These are phyloP conservation scores for Leucoptera coffeella DNA, from an alignment of 2,888 invertebrate genomes.

Conservation along the genomic window DNA sequence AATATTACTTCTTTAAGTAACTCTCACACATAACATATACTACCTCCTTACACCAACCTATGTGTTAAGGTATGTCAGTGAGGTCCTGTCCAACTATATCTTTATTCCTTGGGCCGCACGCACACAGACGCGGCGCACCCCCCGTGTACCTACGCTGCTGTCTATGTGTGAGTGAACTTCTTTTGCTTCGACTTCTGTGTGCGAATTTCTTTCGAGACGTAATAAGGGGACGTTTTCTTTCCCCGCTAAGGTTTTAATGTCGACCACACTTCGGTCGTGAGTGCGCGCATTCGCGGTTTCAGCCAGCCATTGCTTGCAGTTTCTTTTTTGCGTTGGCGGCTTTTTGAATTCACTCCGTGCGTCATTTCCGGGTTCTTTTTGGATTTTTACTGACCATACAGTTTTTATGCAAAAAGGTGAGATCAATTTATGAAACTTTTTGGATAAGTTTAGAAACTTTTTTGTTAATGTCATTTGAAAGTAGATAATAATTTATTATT, in stretches of 20 bases:
- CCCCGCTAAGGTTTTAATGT: conserved; percentile 53
- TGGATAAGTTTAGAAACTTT: too few relatives aligned
- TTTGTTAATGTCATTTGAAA: too few relatives aligned
- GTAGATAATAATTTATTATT: too few relatives aligned
- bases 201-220: conserved; percentile 53
- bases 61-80: too few relatives aligned
- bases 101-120: conserved; percentile 34
- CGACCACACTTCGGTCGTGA: conserved; percentile 50
- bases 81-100: conserved; percentile 50
- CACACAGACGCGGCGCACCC: conserved; percentile 26
- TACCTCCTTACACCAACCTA: too few relatives aligned
- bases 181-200: conserved; percentile 40
- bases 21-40: too few relatives aligned
- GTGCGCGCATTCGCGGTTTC: conserved; percentile 47
- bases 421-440: too few relatives aligned
- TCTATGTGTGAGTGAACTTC: conserved; percentile 40
- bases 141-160: conserved; percentile 23
- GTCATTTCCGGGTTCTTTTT: too few relatives aligned
- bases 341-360: too few relatives aligned
- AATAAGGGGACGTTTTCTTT: conserved; percentile 54
- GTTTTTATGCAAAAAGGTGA: too few relatives aligned
- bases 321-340: conserved; percentile 15
- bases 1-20: too few relatives aligned
- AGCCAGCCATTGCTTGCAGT: conserved; percentile 19
- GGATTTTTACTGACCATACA: too few relatives aligned